Conservation (phyloP, 2,113 vertebrate species). For the Elanoides forficatus region DNA sequence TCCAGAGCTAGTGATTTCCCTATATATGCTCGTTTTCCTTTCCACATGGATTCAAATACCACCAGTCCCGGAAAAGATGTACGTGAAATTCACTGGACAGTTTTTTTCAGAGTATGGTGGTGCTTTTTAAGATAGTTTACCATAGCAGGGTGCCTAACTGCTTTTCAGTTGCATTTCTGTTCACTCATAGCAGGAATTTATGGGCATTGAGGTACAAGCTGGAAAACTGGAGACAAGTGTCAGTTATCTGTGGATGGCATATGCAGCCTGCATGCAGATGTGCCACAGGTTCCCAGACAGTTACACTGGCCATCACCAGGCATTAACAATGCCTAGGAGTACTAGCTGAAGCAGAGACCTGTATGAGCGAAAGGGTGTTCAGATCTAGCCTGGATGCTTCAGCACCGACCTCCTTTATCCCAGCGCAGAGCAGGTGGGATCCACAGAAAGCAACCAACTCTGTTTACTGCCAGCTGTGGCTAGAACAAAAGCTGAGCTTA, state of each 20-base stretch:
- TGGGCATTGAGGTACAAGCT: not conserved
- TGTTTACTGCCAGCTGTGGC: not conserved
- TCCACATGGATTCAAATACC: not conserved
- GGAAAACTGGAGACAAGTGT: not conserved
- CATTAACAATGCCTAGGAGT: not conserved
- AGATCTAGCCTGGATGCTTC: not conserved
- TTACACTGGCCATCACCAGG: not conserved
- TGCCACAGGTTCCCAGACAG: not conserved
- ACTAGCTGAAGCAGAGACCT: not conserved
- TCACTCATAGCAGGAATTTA: not conserved
- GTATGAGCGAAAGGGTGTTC: rapidly evolving
- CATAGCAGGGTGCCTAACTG: not conserved
- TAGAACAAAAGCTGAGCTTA: not conserved
- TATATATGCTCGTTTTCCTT: not conserved
- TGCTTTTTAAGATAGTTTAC: not conserved
- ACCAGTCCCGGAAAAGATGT: not conserved
- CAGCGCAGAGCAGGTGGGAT: not conserved
- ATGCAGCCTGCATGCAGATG: not conserved
- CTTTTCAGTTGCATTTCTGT: not conserved
- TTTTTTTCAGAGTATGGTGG: not conserved
- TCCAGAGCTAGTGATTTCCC: not conserved
- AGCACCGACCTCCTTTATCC: not conserved
- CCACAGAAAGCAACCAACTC: not conserved
- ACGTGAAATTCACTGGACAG: not conserved
- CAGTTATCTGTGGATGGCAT: not conserved